phyloP scores from a whole-genome alignment of 2,888 invertebrate species.

The Corbicula japonica region DNA sequence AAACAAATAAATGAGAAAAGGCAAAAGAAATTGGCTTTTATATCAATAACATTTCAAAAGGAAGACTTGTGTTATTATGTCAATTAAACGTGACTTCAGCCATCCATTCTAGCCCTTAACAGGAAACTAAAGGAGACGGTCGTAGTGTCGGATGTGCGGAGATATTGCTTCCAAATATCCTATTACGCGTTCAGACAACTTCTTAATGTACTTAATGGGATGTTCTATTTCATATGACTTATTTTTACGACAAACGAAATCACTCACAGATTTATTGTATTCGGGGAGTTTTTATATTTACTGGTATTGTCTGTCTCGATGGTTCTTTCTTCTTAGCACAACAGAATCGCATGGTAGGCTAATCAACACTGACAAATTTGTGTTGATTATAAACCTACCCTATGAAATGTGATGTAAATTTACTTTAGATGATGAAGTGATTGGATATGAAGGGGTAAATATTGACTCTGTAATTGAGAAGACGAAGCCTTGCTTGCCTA shows the following conservation, averaged over 20 bases:
- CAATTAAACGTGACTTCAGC: constrained; percentile 63
- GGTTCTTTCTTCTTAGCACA: no score
- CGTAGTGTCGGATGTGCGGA: constrained; percentile 40
- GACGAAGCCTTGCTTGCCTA: background rate
- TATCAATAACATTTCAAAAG: constrained; percentile 55
- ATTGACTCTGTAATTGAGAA: constrained; percentile 32
- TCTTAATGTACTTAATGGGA: constrained; percentile 61
- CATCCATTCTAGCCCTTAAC: constrained; percentile 51
- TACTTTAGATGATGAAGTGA: constrained; percentile 60
- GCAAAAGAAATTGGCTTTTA: constrained; percentile 58
- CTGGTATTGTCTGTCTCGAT: no score
- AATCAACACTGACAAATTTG: constrained; percentile 57
- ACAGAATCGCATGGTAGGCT: no score
- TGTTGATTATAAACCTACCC: constrained; percentile 49
- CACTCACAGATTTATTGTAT: no score
- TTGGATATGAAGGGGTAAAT: constrained; percentile 49
- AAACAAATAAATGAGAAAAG: constrained; percentile 42
- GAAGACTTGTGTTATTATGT: constrained; percentile 53
- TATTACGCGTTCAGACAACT: constrained; percentile 56
- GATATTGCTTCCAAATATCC: constrained; percentile 48
- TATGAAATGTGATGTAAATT: constrained; percentile 63
- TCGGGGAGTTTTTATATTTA: no score
- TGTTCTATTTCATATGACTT: constrained; percentile 44
- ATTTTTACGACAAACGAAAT: constrained; percentile 59
- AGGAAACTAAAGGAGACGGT: constrained; percentile 56